A percentile compares a stretch with the other conserved stretches of the same genome.
Conservation (phyloP, 1,140 invertebrate species). For the Calephelis nemesis region DNA sequence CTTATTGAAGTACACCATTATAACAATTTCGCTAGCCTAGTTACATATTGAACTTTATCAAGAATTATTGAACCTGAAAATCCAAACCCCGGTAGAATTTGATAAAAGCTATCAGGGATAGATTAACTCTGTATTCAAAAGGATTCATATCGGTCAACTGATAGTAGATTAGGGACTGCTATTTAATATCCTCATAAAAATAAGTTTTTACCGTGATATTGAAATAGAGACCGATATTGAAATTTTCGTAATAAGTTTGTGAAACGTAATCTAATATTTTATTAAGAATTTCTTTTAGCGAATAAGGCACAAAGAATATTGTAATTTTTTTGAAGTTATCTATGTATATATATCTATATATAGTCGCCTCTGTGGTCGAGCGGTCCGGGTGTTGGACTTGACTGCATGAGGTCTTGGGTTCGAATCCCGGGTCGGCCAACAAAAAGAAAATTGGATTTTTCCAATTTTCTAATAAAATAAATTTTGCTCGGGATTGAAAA, state of each 20-base stretch:
- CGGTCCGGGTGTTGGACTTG: too few relatives aligned
- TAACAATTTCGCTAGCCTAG: too few relatives aligned
- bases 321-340: too few relatives aligned
- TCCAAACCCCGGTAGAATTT: background rate
- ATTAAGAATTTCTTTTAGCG: background rate
- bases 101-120: slow-evolving; percentile 7
- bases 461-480: too few relatives aligned
- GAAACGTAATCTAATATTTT: background rate
- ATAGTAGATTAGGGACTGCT: slow-evolving; percentile 5
- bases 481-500: too few relatives aligned
- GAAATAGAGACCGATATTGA: background rate
- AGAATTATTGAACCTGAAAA: slow-evolving; percentile 5
- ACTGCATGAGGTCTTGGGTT: too few relatives aligned
- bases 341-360: too few relatives aligned
- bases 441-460: too few relatives aligned
- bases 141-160: slow-evolving; percentile 6
- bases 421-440: too few relatives aligned
- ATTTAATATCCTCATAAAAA: slow-evolving; percentile 3
- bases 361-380: too few relatives aligned
- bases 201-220: background rate
- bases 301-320: too few relatives aligned
- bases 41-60: background rate
- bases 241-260: background rate
- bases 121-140: slow-evolving; percentile 3
- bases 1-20: too few relatives aligned